Evolutionary conservation across 1,140 invertebrate species (phyloP).

Genomic region (Antheraea mylitta): DNA sequence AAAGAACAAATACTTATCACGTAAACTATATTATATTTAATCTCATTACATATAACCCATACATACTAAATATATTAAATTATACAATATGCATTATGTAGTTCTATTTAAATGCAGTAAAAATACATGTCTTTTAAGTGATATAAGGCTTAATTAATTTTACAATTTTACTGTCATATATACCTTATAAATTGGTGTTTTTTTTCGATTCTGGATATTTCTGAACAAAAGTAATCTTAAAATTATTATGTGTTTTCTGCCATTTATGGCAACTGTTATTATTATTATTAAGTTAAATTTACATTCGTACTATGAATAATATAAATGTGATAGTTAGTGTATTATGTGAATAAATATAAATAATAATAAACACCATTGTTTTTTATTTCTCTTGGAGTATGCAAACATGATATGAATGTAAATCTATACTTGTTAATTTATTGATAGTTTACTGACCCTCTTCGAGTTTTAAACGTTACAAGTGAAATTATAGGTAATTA

Average conservation of each 20-base stretch:
- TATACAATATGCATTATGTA: not conserved
- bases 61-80: not conserved
- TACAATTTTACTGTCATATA: too few species aligned
- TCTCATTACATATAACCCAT: not conserved
- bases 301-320: conserved; percentile 35
- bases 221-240: not conserved
- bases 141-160: too few species aligned
- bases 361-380: conserved; percentile 19
- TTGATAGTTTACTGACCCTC: not conserved
- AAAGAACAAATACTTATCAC: not conserved
- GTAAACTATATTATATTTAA: not conserved
- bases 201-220: not conserved
- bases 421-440: too few species aligned
- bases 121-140: not conserved
- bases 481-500: conserved; percentile 47
- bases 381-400: not conserved
- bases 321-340: not conserved
- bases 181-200: too few species aligned
- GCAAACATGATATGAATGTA: too few species aligned
- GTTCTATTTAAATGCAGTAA: not conserved
- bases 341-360: conserved; percentile 54
- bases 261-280: conserved; percentile 54
- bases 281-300: conserved; percentile 49
- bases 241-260: conserved; percentile 32
- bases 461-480: conserved; percentile 25